Evolutionary conservation across 2,888 invertebrate species (phyloP).

Genomic region (Hydraecia micacea): DNA sequence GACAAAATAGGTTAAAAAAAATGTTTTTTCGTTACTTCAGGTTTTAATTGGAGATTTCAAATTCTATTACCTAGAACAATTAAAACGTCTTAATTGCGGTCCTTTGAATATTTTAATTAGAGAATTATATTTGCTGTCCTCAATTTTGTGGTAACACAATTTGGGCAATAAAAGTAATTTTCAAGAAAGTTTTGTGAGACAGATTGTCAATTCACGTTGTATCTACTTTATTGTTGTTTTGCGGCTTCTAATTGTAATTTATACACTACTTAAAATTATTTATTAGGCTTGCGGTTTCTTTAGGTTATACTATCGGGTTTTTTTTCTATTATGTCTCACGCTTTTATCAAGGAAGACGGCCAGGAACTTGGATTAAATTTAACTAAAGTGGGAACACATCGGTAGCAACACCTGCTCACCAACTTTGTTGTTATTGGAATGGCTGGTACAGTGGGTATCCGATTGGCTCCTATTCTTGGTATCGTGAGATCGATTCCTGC

Average conservation of each 20-base stretch:
- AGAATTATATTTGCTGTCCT: constrained; percentile 35
- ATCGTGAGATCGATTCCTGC: background rate
- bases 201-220: constrained; percentile 32
- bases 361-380: background rate
- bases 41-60: constrained; percentile 9
- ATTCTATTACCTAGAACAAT: constrained; percentile 30
- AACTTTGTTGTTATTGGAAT: background rate
- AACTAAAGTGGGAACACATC: background rate
- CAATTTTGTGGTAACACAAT: constrained; percentile 40
- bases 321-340: background rate
- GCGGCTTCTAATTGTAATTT: constrained; percentile 24
- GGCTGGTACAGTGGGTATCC: background rate
- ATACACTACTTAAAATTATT: background rate
- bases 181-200: constrained; percentile 39
- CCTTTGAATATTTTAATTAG: constrained; percentile 35
- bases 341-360: background rate
- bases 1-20: no score
- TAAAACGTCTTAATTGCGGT: constrained; percentile 14
- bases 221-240: constrained; percentile 29
- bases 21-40: background rate
- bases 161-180: constrained; percentile 47
- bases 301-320: no score
- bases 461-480: background rate
- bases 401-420: background rate
- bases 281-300: background rate